A percentile compares a stretch with the other conserved stretches of the same genome.
phyloP scores from a whole-genome alignment of 2,113 vertebrate genomes.

The Oreocharis arfaki region DNA sequence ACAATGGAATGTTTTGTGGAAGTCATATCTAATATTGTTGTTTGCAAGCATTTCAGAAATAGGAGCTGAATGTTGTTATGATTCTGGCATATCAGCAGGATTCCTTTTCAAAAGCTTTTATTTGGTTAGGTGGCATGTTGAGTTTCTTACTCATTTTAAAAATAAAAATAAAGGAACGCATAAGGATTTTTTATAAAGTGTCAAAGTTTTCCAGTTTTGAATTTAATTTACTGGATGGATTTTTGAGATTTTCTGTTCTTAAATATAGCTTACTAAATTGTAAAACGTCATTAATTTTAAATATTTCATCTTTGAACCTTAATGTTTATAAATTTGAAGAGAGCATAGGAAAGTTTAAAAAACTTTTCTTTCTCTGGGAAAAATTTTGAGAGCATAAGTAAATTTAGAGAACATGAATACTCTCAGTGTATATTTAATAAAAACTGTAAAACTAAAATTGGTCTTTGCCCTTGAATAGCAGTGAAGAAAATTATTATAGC shows the following conservation, averaged over 20 bases:
- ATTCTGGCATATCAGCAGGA: not conserved
- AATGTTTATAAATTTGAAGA: not conserved
- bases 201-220: not conserved
- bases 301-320: not conserved
- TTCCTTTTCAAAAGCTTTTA: not conserved
- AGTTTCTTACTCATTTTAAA: not conserved
- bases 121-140: not conserved
- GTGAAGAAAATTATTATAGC: not conserved
- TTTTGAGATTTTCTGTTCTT: not conserved
- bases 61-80: not conserved
- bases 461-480: not conserved
- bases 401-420: not conserved
- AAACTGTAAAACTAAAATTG: not conserved
- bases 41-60: not conserved
- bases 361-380: not conserved
- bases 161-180: not conserved
- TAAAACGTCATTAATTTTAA: not conserved
- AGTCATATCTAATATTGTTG: not conserved
- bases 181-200: not conserved
- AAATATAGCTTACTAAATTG: not conserved
- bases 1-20: not conserved
- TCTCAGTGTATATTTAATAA: not conserved
- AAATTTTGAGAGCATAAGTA: not conserved
- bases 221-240: not conserved
- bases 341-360: not conserved